Evolutionary conservation across 2,888 invertebrate species (phyloP), one percentile per base, ranked within the genome.

Genomic region (Adelognathus sp.): DNA sequence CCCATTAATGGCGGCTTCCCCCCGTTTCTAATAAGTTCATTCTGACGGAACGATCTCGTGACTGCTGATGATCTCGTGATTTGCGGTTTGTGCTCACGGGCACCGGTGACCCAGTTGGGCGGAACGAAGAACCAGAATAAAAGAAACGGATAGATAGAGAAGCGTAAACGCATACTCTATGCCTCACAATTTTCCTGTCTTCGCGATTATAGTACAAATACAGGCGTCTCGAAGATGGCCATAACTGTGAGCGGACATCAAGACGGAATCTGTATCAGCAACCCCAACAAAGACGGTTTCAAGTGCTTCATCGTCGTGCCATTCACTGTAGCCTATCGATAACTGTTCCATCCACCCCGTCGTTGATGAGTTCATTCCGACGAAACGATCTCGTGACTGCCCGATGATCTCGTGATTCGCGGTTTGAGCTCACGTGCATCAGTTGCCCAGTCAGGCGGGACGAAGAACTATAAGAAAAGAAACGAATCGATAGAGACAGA

Each of bases 31-130:
- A 69, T 58, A 27, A 33, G 69, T 29, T 56, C 29, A 69, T 58
- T 69, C 69, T 58, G 29, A 31, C n/a, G 69, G 21, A 58, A 58
- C n/a, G 44, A 69, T 69, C 41, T 21, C 14, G 21, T 46, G 50
- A 64, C 50, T 64, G 50, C 29, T 16, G 33, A 16, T 50, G 64
- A 46, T 33, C 50, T 18, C 24, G n/a, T 31, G 46, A 24, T 64
- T 46, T 33, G 33, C 50, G 50, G 21, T 50, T 4, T 29, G 16
- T 11, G 5, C 14, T 9, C 18, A 58, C 3, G 3, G 31, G 4
- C 7, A 31, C 46, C 50, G 64, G 33, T 50, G 50, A 50, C 21
- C 33, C 24, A n/a, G 64, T 33, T 14, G 21, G 33, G 16, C 33
- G 56, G 3, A 6, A 33, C 14, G 31, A 18, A 56, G 33, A 56